phyloP scores from a whole-genome alignment of 2,888 invertebrate species.

The Ophioninae sp. region DNA sequence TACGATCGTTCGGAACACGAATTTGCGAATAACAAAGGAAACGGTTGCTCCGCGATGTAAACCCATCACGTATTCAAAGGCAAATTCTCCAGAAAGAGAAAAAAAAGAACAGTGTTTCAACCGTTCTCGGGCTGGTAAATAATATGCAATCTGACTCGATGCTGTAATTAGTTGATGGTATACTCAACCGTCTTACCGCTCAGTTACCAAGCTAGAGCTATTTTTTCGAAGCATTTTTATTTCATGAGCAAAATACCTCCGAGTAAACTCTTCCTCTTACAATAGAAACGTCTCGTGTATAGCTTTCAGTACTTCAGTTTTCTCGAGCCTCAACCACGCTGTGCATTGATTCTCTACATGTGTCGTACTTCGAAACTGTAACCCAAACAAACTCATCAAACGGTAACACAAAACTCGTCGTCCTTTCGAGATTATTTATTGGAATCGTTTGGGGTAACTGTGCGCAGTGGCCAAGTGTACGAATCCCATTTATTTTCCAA shows the following conservation, averaged over 20 bases:
- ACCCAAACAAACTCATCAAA: neutral
- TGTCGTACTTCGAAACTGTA: neutral
- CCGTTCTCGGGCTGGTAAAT: neutral
- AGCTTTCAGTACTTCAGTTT: neutral
- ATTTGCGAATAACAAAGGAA: neutral
- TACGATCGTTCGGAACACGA: neutral
- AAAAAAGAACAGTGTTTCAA: neutral
- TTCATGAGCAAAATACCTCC: neutral
- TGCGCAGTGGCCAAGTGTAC: too few relatives aligned
- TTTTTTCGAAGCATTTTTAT: neutral
- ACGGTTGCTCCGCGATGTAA: neutral
- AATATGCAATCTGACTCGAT: slow-evolving; percentile 6
- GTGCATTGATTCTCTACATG: neutral
- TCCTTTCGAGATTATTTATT: neutral
- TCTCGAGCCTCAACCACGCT: neutral
- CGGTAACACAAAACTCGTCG: neutral
- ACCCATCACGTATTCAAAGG: neutral
- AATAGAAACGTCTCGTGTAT: neutral
- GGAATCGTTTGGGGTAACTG: too few relatives aligned
- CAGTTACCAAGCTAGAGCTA: neutral
- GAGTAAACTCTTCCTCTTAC: neutral
- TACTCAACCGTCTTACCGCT: neutral
- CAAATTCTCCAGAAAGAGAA: neutral
- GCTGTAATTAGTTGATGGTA: slow-evolving; percentile 5
- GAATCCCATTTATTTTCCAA: too few relatives aligned